Evolutionary conservation across 2,888 invertebrate genomes (phyloP), one percentile per base, ranked within the genome.

Genomic region (Agriotes lineatus): DNA sequence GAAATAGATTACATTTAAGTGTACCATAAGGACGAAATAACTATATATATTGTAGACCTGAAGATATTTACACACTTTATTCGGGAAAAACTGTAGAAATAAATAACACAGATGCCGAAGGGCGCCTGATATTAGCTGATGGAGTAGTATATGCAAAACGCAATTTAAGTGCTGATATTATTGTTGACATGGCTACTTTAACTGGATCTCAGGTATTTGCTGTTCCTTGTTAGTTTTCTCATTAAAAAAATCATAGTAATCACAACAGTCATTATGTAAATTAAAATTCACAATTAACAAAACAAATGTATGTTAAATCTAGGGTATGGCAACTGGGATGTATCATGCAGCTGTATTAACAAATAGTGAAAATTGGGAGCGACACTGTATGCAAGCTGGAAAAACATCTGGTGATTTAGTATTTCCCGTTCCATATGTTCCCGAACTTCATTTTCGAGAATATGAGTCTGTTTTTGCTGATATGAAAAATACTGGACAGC

Each of bases 41-140:
- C n/a, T n/a, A n/a, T n/a, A n/a, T n/a, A n/a, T n/a, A n/a, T n/a
- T 37, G 9, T 56, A 90, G 94, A 72, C 96, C 96, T 0, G 96
- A 97, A 82, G 96, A 97, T 82, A 91, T 97, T 75, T 93, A 96
- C 81, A 90, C 89, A n/a, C 83, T 96, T 81, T 95, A 96, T 81
- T 96, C 96, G 0, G 96, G 96, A 1, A 93, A 93, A 74, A 95
- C 95, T 2, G 96, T 96, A 1, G 96, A 97, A 83, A 94, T 96
- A 75, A 96, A 96, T 85, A 96, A 96, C 82, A 96, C 96, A 0
- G 96, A 96, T 82, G 96, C 96, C 7, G 96, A 96, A 85, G 96
- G 96, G 39, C 90, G 96, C 20, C 85, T 97, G 59, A 96, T 96
- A 42, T 86, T 96, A 33, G 91, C 93, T 50, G 96, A 96, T 84